Base-by-base conservation (phyloP, 2,797 vertebrate species). In the Otolemur crassicaudatus region DNA sequence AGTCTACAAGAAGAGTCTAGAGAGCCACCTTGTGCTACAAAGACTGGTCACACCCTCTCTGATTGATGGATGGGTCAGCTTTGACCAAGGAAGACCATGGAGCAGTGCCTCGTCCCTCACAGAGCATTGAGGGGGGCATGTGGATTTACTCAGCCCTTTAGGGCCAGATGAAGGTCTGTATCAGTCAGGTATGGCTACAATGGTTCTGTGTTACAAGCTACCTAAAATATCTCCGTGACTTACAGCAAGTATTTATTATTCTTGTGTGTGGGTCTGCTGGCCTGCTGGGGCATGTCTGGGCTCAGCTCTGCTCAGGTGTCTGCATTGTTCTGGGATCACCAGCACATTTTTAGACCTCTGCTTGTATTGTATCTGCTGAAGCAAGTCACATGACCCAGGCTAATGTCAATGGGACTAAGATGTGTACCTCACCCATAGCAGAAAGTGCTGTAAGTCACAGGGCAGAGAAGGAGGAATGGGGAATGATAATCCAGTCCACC, bases 321-420 rank as follows among this genome's bases (percentile, higher is more conserved):
- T 63, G 69, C 29, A 40, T 23, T 75, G 4, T 85, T 89, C 61
- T 11, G 10, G 60, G 11, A 31, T 17, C 31, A 14, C 13, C 65
- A 67, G 58, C n/a, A 53, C 2, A 1, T 67, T 82, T 82, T 77
- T 61, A 29, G n/a, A 16, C 3, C 31, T 77, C 34, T 77, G 61
- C 25, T 91, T 1, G 14, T 19, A 16, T 23, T 5, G 0, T 22
- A 29, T 20, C 60, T 46, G 20, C 31, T 70, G 69, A 79, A 65
- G 16, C 29, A 56, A 85, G 43, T 88, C 53, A 20, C 7, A 56
- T 0, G 3, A 25, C 29, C 72, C 49, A 79, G 5, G 29, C 17
- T 25, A n/a, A 13, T 0, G 12, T 27, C 27, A 43, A 25, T 0
- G 0, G 27, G 5, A 29, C 31, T 11, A 25, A 67, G 22, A 86